Base-by-base conservation (phyloP, 2,888 invertebrate species). In the Selenia dentaria region DNA sequence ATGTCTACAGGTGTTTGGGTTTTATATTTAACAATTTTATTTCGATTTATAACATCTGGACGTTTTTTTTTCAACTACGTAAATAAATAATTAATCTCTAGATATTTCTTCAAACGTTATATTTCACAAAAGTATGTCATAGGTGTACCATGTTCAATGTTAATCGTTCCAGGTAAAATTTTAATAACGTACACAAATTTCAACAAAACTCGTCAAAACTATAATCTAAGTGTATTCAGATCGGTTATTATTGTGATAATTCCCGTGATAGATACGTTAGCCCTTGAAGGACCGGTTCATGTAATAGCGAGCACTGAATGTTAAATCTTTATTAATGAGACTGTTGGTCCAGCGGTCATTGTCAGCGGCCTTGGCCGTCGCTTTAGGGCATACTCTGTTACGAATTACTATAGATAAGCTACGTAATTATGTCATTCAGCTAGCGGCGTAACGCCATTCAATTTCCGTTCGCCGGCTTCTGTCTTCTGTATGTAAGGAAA, bases 281-380 rank as follows among this genome's bases (percentile, higher is more conserved):
- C 28, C 11, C 32, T 43, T 22, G 22, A 34, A 51, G 29, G 39
- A 51, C 54, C 37, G 51, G 45, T 51, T 51, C 12, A 16, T 41
- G 34, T 29, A 31, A 27, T 32, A 31, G 35, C 45, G 43, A 13
- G 36, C 36, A 50, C 51, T 73, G 70, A 74, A 72, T 71, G 68
- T 70, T 57, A 70, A 75, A 74, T 74, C 67, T 73, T 69, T 74
- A 76, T 72, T 79, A 79, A 80, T 76, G 70, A 75, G 64, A 58
- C 52, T 48, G 33, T 35, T 50, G 62, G 60, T 61, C 53, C 51
- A 61, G 51, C 70, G 74, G 73, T 73, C 72, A 72, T 65, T 70
- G 74, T 57, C 73, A 66, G 59, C 51, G 70, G 52, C 74, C 70
- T 73, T 74, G 74, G 58, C 54, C 45, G 59, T 57, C 43, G 63